Percentiles rank a stretch among this genome's conserved stretches.
phyloP scores from a whole-genome alignment of 2,113 vertebrate genomes.

The Natator depressus region DNA sequence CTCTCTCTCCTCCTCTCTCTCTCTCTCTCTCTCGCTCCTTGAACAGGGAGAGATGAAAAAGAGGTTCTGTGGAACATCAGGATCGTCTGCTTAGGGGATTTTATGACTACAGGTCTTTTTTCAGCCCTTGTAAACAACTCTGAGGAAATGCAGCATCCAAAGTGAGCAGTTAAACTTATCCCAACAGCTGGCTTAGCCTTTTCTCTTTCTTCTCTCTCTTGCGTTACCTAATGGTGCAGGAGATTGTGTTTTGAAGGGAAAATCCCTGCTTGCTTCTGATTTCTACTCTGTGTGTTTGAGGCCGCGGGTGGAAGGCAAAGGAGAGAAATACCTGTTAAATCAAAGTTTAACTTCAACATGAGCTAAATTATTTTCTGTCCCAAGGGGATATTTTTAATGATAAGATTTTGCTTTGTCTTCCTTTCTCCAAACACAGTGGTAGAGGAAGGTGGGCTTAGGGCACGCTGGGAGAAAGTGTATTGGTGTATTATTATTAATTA shows the following conservation, averaged over 20 bases:
- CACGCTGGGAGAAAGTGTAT: not conserved
- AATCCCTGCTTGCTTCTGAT: fast-evolving
- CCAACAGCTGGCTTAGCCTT: not conserved
- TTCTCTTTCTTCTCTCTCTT: not conserved
- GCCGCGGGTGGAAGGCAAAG: not conserved
- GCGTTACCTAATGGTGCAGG: not conserved
- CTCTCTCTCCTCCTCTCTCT: slow-evolving; percentile 66
- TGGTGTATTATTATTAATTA: not conserved
- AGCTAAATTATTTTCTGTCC: not conserved
- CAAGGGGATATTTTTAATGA: not conserved
- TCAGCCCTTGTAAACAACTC: slow-evolving; percentile 62
- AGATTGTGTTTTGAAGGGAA: slow-evolving; percentile 52
- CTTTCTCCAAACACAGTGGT: not conserved
- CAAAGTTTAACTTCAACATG: not conserved
- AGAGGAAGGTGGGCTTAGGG: not conserved
- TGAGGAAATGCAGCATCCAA: slow-evolving; percentile 43
- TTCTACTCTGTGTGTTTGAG: not conserved
- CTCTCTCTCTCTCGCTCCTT: slow-evolving; percentile 32
- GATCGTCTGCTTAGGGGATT: not conserved
- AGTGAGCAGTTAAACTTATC: slow-evolving; percentile 62
- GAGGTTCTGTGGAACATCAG: slow-evolving; percentile 70
- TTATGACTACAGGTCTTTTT: slow-evolving; percentile 19
- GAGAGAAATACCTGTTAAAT: not conserved
- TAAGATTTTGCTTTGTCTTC: not conserved
- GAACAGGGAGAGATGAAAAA: slow-evolving; percentile 51